Evolutionary conservation across 2,113 vertebrate species (phyloP), one percentile per base, ranked within the genome.

Genomic region (Craseonycteris thonglongyai): DNA sequence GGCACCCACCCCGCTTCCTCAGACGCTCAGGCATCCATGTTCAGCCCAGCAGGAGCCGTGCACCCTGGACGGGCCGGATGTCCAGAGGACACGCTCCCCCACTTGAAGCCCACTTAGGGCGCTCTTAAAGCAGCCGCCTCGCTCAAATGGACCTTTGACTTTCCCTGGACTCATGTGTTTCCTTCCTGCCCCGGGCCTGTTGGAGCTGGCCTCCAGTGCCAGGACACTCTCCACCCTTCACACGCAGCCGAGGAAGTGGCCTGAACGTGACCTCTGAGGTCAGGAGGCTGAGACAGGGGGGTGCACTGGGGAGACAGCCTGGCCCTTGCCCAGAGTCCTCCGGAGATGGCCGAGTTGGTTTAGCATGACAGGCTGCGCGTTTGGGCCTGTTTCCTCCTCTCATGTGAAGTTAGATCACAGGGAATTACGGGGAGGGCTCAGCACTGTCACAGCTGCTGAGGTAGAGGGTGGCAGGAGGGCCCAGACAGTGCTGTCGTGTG

Each of bases 81-180:
- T 56, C 26, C 8, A 0, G 38, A 65, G 66, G 75, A 63, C 92
- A 82, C 1, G 12, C 59, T 85, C 65, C 49, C 14, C 33, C 81
- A 63, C 66, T 91, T 89, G 69, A 93, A 42, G 65, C 40, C 88
- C 85, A 81, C 78, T 86, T 80, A 88, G 22, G 86, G 21, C 0
- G 6, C 78, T 86, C 92, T 92, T 35, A 56, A 5, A 42, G 42
- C 66, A 78, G 61, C 81, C 0, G 13, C 92, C 75, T 40, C n/a
- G 35, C 74, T 96, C 83, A 66, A 35, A 68, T 72, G 84, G 93
- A 47, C 69, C 87, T 87, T 33, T 0, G 74, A 35, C 28, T 71
- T 76, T 47, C 71, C 26, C 90, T 54, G 12, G 28, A 42, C 59
- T 45, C 26, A 0, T 3, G 30, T 0, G 68, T 35, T 91, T 90